Evolutionary conservation across 1,140 invertebrate species (phyloP), one percentile per base, ranked within the genome.

Genomic region (Anoplophora glabripennis): DNA sequence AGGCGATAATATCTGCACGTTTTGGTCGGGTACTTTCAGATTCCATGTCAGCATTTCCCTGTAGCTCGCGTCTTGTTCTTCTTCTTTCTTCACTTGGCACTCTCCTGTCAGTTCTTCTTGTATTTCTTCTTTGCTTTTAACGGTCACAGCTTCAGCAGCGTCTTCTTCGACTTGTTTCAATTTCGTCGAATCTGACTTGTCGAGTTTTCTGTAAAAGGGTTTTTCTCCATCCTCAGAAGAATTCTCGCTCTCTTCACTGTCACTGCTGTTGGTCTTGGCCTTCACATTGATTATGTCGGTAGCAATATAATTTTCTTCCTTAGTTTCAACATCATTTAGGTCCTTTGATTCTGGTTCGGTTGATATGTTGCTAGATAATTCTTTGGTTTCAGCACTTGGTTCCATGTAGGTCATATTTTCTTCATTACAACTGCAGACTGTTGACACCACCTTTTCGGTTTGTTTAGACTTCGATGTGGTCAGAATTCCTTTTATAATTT

Each of bases 41-140:
- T 69, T 44, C 65, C 61, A 67, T 11, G 57, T 28, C 12, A 67
- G 37, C 1, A 69, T 47, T 41, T 69, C 63, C 38, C 59, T 63
- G 45, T 69, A 69, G 10, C 49, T 53, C n/a, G 14, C 61, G 44
- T 51, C 40, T 12, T 34, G 14, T 33, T 52, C 58, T 28, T 57
- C 51, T 17, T 57, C 44, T 9, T 41, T 14, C 10, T 21, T 15
- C 10, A 41, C 38, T 34, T 33, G 35, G 11, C 8, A 35, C 36
- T 54, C 47, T 9, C n/a, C 36, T 47, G 45, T 17, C 1, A 44
- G 12, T 40, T 37, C 18, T 41, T 37, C 48, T 61, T 36, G 34
- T 2, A 57, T 9, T 21, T 68, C 54, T 38, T 64, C 55, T 18
- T 59, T 59, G 7, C 55, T 65, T 48, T 66, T 63, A 2, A 40